Evolutionary conservation across 37 sponge, comb jelly and placozoan species (phyloP), one percentile per base, ranked within the genome.

Genomic region (Hormiphora californensis): DNA sequence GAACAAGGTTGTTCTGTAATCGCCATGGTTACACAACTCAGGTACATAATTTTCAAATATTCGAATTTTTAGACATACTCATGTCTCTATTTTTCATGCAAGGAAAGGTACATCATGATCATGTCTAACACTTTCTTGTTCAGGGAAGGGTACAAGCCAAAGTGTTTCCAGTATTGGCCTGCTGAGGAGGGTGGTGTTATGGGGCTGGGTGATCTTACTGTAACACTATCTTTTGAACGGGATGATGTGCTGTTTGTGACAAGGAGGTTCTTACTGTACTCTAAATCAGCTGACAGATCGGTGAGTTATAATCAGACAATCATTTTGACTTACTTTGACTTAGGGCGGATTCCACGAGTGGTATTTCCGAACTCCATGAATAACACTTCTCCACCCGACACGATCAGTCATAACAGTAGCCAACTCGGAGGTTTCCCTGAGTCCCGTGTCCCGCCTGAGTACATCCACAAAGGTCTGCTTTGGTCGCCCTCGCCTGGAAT

Each of bases 81-180:
- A 9, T 17, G 9, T 9, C 53, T 49, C 53, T 15, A 15, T 15
- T 49, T 9, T 17, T 49, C 53, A 17, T 17, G 9, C 12, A 49
- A 17, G 15, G 15, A 17, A 49, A 17, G 9, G 9, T 15, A 49
- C 53, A 49, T 49, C 53, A 9, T 46, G 51, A 46, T 8, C 51
- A 46, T 17, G 12, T 46, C 8, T 46, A 15, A 28, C 27, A 28
- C n/a, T 57, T 12, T 57, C 53, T 30, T 57, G 5, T 65, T 65
- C 67, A 73, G 81, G 38, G 81, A 73, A 28, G 81, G 81, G 0
- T 73, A 73, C 81, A 73, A 73, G 23, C 49, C 81, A 25, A 73
- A 73, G 81, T 73, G 81, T 73, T 35, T 44, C 23, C 81, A 73
- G 46, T 73, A 73, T 49, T 73, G 81, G 81, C 81, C 81, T 1